Evolutionary conservation across 2,113 vertebrate species (phyloP).

Genomic region (Hydrolagus affinis): DNA sequence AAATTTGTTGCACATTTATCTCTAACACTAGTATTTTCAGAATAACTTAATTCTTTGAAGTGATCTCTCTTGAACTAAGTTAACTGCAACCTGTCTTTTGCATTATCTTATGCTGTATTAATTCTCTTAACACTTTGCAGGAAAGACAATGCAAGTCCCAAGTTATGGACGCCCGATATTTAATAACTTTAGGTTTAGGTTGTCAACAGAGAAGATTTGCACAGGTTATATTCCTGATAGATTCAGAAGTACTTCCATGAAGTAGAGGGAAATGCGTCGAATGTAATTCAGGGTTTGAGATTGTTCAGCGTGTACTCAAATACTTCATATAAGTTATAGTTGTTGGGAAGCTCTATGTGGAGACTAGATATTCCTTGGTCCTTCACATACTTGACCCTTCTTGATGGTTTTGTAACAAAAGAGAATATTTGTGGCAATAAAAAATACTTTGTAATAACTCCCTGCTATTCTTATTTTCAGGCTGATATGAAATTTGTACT

Average conservation of each 20-base stretch:
- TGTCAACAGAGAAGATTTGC: too few species aligned
- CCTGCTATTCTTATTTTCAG: conserved; percentile 7
- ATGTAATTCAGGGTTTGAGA: neutral
- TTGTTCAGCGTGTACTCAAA: neutral
- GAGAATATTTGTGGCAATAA: neutral
- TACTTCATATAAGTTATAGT: neutral
- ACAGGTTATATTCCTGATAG: too few species aligned
- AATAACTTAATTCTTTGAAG: neutral
- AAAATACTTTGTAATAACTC: neutral
- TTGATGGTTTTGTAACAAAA: neutral
- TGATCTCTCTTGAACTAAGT: neutral
- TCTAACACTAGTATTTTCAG: neutral
- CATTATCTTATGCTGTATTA: neutral
- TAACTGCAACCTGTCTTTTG: neutral
- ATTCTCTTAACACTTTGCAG: neutral
- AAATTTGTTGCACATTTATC: neutral
- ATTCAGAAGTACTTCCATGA: too few species aligned
- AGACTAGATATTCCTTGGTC: neutral
- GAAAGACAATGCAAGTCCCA: neutral
- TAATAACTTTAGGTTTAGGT: too few species aligned
- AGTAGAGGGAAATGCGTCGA: neutral
- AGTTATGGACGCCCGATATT: too few species aligned
- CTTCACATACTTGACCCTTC: neutral
- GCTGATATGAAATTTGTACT: neutral
- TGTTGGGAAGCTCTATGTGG: neutral